These are phyloP conservation scores for Orthonychiurus folsomi DNA, from an alignment of 2,888 invertebrate genomes.

Conservation along the genomic window DNA sequence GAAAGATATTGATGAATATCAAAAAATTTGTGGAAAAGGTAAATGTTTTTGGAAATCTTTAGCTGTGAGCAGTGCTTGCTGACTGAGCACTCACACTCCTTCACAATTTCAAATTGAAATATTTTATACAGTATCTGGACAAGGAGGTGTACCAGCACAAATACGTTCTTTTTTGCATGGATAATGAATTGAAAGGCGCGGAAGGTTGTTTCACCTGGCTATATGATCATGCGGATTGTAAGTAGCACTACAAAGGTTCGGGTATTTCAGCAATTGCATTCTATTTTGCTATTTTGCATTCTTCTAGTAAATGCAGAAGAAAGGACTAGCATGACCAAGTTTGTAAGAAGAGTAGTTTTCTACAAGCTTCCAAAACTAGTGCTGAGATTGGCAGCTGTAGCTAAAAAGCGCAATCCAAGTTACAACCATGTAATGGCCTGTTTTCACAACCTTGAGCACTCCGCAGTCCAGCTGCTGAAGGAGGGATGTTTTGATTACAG, in stretches of 20 bases:
- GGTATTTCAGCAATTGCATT: not conserved
- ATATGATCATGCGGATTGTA: constrained; percentile 27
- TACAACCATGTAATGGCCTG: constrained; percentile 22
- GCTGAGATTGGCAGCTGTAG: constrained; percentile 23
- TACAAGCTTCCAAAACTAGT: constrained; percentile 27
- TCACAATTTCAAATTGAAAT: not conserved
- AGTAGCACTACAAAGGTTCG: not conserved
- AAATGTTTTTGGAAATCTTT: constrained; percentile 7
- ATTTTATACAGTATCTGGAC: constrained; percentile 11
- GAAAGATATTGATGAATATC: constrained; percentile 25
- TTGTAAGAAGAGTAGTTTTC: constrained; percentile 25
- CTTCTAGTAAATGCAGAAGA: constrained; percentile 5
- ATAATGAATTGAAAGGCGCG: constrained; percentile 19
- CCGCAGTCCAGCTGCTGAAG: constrained; percentile 22
- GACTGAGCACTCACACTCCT: no score
- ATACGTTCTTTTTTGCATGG: constrained; percentile 27
- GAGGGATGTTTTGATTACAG: constrained; percentile 29
- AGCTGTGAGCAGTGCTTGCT: not conserved
- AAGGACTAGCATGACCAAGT: not conserved
- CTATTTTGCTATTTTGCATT: not conserved
- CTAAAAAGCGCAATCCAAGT: constrained; percentile 22
- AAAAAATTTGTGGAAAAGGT: constrained; percentile 28
- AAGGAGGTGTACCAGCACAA: constrained; percentile 9
- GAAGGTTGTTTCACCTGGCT: constrained; percentile 30
- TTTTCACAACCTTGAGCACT: constrained; percentile 17